Evolutionary conservation across 2,888 invertebrate species (phyloP).

Genomic region (Thymelicus lineola): DNA sequence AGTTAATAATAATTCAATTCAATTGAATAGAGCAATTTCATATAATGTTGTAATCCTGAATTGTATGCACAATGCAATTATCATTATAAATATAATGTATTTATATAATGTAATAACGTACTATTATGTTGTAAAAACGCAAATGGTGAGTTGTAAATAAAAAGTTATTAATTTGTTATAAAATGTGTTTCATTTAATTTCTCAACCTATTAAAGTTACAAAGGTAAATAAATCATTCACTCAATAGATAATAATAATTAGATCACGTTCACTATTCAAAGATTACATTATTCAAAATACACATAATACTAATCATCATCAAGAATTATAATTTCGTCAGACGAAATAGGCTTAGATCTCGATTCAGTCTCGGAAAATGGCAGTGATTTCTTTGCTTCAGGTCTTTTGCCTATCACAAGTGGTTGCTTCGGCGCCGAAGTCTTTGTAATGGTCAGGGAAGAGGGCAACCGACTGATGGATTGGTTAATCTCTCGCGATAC

Average conservation of each 20-base stretch:
- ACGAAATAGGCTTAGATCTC: slow-evolving; percentile 65
- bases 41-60: background rate
- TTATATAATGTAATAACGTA: too few relatives aligned
- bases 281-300: too few relatives aligned
- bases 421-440: slow-evolving; percentile 58
- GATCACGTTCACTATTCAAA: background rate
- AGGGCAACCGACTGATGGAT: slow-evolving; percentile 77
- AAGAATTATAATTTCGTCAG: slow-evolving; percentile 76
- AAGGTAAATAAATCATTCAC: background rate
- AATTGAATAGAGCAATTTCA: background rate
- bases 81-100: background rate
- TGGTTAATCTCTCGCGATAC: slow-evolving; percentile 59
- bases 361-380: slow-evolving; percentile 56
- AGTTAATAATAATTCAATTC: too few relatives aligned
- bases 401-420: slow-evolving; percentile 55
- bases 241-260: background rate
- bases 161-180: slow-evolving; percentile 3
- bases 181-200: background rate
- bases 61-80: background rate
- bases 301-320: slow-evolving; percentile 69
- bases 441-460: slow-evolving; percentile 82
- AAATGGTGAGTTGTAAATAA: slow-evolving; percentile 24
- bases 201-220: background rate
- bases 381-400: slow-evolving; percentile 66
- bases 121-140: background rate